Percentiles rank a stretch among this genome's conserved stretches.
Conservation (phyloP, 1,140 invertebrate genomes). For the Drosophila aff. region DNA sequence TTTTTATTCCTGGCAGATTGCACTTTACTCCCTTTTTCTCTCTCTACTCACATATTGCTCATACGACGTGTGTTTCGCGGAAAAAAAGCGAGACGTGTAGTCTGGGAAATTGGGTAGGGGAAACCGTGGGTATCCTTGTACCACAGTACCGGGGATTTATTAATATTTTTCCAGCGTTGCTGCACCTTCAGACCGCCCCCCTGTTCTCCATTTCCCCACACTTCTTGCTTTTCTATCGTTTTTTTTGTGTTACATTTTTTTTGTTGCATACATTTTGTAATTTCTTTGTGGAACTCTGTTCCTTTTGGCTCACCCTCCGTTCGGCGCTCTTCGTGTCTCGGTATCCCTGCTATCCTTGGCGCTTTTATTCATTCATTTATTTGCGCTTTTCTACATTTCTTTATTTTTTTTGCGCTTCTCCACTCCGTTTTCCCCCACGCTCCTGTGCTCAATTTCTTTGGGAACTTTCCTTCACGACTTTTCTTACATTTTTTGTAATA, state of each 20-base stretch:
- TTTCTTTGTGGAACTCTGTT: slow-evolving; percentile 67
- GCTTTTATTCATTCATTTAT: slow-evolving; percentile 84
- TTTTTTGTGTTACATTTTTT: slow-evolving; percentile 20
- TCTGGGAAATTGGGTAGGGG: neutral
- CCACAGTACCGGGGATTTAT: slow-evolving; percentile 65
- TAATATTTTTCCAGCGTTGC: slow-evolving; percentile 69
- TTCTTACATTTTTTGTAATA: slow-evolving; percentile 48
- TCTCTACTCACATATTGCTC: slow-evolving; percentile 52
- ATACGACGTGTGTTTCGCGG: slow-evolving; percentile 57
- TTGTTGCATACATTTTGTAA: slow-evolving; percentile 70
- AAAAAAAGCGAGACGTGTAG: neutral
- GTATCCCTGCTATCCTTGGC: slow-evolving; percentile 32
- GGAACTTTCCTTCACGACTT: slow-evolving; percentile 44
- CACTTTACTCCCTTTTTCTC: neutral
- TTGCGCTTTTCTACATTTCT: slow-evolving; percentile 66
- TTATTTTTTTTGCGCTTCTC: slow-evolving; percentile 35
- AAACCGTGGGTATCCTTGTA: slow-evolving; percentile 24
- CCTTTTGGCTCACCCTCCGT: slow-evolving; percentile 17
- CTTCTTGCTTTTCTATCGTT: slow-evolving; percentile 10
- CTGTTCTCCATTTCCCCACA: neutral
- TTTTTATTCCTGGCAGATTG: slow-evolving; percentile 1
- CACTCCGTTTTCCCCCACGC: slow-evolving; percentile 7
- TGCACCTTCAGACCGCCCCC: neutral
- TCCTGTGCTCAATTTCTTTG: slow-evolving; percentile 56
- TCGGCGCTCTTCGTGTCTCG: neutral